Evolutionary conservation across 2,113 vertebrate genomes (phyloP).

Genomic region (Corythornis cristatus): DNA sequence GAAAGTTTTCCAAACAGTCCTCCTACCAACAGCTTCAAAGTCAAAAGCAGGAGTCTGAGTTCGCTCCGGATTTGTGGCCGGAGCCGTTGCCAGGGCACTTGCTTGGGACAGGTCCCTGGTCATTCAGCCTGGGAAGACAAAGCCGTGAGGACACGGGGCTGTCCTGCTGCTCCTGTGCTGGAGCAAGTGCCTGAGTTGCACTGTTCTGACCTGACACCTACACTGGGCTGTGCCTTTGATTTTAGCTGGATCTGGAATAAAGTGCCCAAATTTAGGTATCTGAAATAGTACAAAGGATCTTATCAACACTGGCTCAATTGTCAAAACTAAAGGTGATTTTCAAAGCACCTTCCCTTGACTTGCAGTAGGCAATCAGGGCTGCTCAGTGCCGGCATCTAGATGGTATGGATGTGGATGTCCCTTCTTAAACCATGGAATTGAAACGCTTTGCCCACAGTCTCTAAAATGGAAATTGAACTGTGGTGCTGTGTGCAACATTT

Average conservation of each 20-base stretch:
- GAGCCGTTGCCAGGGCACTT: background rate
- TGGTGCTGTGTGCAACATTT: background rate
- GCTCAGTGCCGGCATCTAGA: background rate
- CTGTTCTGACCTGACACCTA: background rate
- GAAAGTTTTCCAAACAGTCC: slow-evolving; percentile 25
- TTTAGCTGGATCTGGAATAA: background rate
- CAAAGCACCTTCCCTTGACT: background rate
- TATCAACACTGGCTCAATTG: background rate
- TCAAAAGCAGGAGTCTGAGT: background rate
- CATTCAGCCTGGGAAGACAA: background rate
- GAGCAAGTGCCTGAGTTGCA: background rate
- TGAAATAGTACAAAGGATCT: background rate
- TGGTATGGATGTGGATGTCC: background rate
- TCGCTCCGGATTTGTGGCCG: background rate
- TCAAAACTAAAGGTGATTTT: background rate
- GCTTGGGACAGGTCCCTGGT: background rate
- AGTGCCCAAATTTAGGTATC: background rate
- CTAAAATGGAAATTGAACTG: background rate
- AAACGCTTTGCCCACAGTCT: background rate
- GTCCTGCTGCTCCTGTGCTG: fast-evolving
- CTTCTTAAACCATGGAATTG: background rate
- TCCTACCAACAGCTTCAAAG: background rate
- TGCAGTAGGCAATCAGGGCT: background rate
- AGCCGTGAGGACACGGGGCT: background rate
- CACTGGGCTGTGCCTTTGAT: background rate